Evolutionary conservation across 2,888 invertebrate genomes (phyloP).

Genomic region (Margaritifera margaritifera): DNA sequence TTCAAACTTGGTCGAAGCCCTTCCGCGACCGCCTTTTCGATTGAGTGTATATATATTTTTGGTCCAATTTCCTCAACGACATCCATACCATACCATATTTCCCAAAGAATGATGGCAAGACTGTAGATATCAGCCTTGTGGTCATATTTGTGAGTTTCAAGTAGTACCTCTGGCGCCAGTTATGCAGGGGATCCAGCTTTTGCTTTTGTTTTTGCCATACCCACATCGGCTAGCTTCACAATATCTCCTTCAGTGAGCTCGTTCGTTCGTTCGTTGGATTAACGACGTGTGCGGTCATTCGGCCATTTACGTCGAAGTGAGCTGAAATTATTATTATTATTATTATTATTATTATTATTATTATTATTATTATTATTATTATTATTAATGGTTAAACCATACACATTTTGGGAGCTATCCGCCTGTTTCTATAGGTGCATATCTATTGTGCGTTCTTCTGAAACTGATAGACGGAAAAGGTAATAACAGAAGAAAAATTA

Average conservation of each 20-base stretch:
- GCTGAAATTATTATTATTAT: constrained; percentile 2
- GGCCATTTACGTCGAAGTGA: too few relatives aligned
- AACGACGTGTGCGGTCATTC: too few relatives aligned
- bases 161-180: constrained; percentile 59
- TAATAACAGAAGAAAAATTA: too few relatives aligned
- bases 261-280: too few relatives aligned
- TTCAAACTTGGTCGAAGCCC: constrained; percentile 54
- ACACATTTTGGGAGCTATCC: too few relatives aligned
- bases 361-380: too few relatives aligned
- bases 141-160: constrained; percentile 38
- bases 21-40: constrained; percentile 32
- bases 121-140: constrained; percentile 54
- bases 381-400: too few relatives aligned
- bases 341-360: too few relatives aligned
- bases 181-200: constrained; percentile 54
- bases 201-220: constrained; percentile 55
- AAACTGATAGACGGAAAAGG: too few relatives aligned
- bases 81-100: constrained; percentile 61
- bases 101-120: constrained; percentile 54
- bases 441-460: too few relatives aligned
- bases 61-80: constrained; percentile 45
- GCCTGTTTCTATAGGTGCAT: too few relatives aligned
- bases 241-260: constrained; percentile 10
- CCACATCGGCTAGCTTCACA: constrained; percentile 59
- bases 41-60: constrained; percentile 12